These are phyloP conservation scores for Rhorus exstirpatorius DNA, from an alignment of 2,888 invertebrate species.

Conservation along the genomic window DNA sequence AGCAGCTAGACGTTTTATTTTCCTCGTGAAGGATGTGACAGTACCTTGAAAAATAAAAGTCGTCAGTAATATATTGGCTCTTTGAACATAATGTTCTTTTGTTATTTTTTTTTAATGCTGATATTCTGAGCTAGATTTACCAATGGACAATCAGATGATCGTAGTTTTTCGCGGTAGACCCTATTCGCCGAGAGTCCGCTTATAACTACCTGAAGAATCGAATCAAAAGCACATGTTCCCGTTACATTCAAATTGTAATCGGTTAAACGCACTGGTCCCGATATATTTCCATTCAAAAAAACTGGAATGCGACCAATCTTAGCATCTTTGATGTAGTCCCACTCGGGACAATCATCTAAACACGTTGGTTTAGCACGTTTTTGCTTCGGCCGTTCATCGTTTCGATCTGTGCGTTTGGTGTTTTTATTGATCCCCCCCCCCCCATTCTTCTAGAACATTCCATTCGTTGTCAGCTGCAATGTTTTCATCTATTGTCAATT, in stretches of 20 bases:
- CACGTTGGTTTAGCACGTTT: conserved; percentile 35
- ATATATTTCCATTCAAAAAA: background rate
- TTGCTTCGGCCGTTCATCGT: background rate
- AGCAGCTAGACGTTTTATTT: background rate
- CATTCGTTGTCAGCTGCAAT: background rate
- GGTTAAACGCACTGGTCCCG: background rate
- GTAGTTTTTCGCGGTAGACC: background rate
- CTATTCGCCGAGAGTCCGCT: background rate
- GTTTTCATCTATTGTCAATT: too few relatives aligned
- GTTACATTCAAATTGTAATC: background rate
- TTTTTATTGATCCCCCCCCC: background rate
- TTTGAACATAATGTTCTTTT: conserved; percentile 9
- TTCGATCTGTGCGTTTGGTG: too few relatives aligned
- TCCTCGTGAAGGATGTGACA: background rate
- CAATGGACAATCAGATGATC: background rate
- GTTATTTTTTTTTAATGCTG: background rate
- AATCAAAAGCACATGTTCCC: background rate
- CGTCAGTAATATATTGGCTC: background rate
- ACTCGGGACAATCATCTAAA: conserved; percentile 34
- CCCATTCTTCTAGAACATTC: conserved; percentile 12
- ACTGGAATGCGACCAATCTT: conserved; percentile 4
- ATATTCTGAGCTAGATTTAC: background rate
- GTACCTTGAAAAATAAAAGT: too few relatives aligned
- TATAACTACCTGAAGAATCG: background rate
- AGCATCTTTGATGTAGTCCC: conserved; percentile 25